Percentiles rank a stretch among this genome's conserved stretches.
These are phyloP conservation scores for Agapornis roseicollis DNA, from an alignment of 2,113 vertebrate species.

Conservation along the genomic window DNA sequence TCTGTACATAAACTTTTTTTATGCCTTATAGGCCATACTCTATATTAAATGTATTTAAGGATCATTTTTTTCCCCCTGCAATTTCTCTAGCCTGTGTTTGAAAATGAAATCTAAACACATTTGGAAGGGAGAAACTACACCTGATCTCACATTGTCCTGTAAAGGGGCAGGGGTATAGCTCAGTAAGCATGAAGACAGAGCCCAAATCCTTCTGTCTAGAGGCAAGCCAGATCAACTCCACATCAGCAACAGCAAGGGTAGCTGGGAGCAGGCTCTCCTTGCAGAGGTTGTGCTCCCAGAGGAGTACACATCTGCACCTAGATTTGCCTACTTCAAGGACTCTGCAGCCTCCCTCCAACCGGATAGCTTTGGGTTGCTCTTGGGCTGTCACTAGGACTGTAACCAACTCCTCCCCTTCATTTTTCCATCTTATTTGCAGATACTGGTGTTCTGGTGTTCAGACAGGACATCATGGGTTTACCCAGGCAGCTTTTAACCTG, in stretches of 20 bases:
- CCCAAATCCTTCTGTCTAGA: neutral
- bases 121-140: neutral
- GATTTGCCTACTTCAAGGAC: neutral
- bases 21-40: neutral
- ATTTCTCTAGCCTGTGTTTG: neutral
- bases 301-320: neutral
- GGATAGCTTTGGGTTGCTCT: neutral
- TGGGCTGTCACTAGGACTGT: neutral
- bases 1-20: neutral
- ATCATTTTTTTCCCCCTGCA: neutral
- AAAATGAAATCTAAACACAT: neutral
- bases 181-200: neutral
- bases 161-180: neutral
- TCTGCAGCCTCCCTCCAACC: neutral
- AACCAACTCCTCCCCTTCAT: neutral
- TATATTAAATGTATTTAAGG: neutral
- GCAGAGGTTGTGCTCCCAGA: neutral
- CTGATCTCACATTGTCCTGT: neutral
- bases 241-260: neutral
- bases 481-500: neutral
- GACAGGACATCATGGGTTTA: neutral
- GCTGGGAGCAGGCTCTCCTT: neutral
- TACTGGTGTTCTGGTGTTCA: neutral
- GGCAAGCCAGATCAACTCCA: neutral
- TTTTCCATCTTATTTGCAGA: neutral